Conservation (phyloP, 2,113 vertebrate genomes). For the Crotalus viridis region DNA sequence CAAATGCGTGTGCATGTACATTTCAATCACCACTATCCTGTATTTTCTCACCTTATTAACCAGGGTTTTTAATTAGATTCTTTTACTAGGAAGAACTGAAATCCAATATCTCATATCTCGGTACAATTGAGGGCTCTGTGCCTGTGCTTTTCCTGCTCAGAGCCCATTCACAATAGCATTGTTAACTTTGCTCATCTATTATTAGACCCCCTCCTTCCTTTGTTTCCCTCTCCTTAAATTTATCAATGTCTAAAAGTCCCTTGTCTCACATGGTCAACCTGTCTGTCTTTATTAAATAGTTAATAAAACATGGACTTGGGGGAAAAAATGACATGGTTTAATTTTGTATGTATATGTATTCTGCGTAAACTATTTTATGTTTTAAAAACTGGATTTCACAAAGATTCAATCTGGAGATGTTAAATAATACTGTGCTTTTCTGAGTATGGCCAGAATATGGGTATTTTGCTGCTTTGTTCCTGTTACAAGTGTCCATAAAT, state of each 20-base stretch:
- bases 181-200: background rate
- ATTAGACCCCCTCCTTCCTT: background rate
- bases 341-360: background rate
- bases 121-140: background rate
- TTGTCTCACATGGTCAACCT: background rate
- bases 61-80: background rate
- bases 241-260: background rate
- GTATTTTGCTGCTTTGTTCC: background rate
- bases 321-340: background rate
- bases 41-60: background rate
- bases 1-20: background rate
- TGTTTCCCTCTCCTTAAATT: background rate
- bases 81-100: background rate
- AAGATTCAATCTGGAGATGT: background rate
- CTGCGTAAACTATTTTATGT: background rate
- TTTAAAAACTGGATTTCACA: background rate
- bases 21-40: background rate
- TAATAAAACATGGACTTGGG: background rate
- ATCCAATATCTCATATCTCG: background rate
- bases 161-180: background rate
- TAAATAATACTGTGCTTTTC: background rate
- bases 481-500: background rate
- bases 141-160: background rate
- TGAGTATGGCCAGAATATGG: background rate
- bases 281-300: background rate